A percentile compares a stretch with the other conserved stretches of the same genome.
Conservation (phyloP, 35 echinoderm and acorn worm species). For the Lytechinus pictus region DNA sequence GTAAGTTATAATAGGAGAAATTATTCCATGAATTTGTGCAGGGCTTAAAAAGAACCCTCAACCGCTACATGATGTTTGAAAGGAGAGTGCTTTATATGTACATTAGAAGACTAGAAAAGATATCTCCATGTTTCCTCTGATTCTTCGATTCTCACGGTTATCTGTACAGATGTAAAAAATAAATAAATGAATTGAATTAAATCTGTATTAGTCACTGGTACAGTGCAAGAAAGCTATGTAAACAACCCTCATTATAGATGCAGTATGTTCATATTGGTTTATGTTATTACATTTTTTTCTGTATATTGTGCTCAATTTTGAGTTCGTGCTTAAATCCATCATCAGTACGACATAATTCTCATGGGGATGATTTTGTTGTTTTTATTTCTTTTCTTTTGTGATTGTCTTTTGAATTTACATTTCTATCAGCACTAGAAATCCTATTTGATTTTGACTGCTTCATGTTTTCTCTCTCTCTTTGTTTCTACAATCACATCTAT, state of each 20-base stretch:
- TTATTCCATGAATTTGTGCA: not conserved
- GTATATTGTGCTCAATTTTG: conserved; percentile 45
- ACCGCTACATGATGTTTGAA: not conserved
- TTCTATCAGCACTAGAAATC: not conserved
- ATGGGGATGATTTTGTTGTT: not conserved
- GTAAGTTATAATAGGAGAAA: not conserved
- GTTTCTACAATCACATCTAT: conserved; percentile 42
- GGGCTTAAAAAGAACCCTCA: not conserved
- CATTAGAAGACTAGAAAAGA: conserved; percentile 10
- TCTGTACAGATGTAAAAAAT: conserved; percentile 42
- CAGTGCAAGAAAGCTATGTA: not conserved
- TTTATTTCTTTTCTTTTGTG: conserved; percentile 17
- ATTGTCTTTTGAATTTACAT: not conserved
- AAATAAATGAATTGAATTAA: conserved; percentile 26
- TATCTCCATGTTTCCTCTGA: not conserved
- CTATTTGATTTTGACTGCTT: conserved; percentile 1
- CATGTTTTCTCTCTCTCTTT: conserved; percentile 3
- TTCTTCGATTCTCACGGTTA: not conserved
- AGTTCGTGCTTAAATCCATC: not conserved
- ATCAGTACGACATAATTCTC: not conserved
- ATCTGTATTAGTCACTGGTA: not conserved
- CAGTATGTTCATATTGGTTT: conserved; percentile 13
- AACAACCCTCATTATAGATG: not conserved
- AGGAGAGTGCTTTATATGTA: conserved; percentile 15
- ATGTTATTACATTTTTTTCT: not conserved